Base-by-base conservation (phyloP, 2,888 invertebrate species). In the Ochropleura plecta region DNA sequence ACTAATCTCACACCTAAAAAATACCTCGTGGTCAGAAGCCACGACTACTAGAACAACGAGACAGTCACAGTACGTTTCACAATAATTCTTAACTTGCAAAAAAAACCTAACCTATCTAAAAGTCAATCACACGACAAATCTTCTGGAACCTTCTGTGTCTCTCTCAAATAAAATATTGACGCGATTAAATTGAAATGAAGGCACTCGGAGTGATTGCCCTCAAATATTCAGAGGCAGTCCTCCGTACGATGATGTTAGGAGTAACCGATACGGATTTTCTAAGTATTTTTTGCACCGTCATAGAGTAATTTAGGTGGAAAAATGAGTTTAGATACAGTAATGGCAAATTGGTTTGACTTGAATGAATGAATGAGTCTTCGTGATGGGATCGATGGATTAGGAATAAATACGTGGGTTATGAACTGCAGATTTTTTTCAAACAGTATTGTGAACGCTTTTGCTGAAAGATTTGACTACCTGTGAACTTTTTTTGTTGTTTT, bases 121-220 rank as follows among this genome's bases (percentile, higher is more conserved):
- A 70, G 76, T 72, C 66, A 67, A 81, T 77, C 68, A 63, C 53
- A 65, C 30, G 65, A 49, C 65, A 48, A 69, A 83, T 83, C 79
- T 76, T 70, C 66, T 8, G 40, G 40, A 83, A 62, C 67, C 70
- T 60, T 64, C 72, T 73, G 65, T 70, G 71, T 74, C 64, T 70
- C 65, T 59, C 63, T 64, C 73, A 57, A 81, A 85, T 86, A 85
- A 85, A 86, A 85, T 86, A 86, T 86, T 77, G 77, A 87, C 71
- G 74, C 78, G 76, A 76, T 84, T 85, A 79, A 85, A 82, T 76
- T 83, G 84, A 84, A 86, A 84, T 79, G 80, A 86, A 81, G 75
- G 62, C 82, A 86, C 87, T 86, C 78, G 44, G 60, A 72, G 65
- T 72, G 86, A 86, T 84, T 86, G 84, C 76, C 68, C 59, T 86